phyloP scores from a whole-genome alignment of 2,888 invertebrate genomes.

The Loripinus fragilis region DNA sequence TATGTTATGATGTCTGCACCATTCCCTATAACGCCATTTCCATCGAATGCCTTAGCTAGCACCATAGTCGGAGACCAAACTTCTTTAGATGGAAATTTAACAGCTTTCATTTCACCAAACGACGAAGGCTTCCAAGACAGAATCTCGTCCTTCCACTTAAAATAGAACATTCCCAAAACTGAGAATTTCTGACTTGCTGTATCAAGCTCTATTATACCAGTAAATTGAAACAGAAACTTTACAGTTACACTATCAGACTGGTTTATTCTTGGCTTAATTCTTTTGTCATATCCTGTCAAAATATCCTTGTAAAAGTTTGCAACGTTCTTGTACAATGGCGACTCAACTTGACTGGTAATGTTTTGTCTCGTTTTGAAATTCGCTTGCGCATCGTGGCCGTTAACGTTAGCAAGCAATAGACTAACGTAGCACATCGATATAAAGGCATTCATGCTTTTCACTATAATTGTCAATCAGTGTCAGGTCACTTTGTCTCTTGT shows the following conservation, averaged over 20 bases:
- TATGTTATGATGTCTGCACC: neutral
- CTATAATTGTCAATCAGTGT: too few species aligned
- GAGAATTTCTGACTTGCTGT: neutral
- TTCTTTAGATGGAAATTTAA: neutral
- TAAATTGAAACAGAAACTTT: neutral
- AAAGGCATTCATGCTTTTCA: too few species aligned
- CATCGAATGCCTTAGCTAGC: neutral
- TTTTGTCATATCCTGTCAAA: neutral
- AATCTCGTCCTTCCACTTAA: neutral
- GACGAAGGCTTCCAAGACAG: neutral
- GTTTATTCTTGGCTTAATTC: neutral
- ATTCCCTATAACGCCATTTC: neutral
- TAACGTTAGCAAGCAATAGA: too few species aligned
- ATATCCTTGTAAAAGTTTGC: too few species aligned
- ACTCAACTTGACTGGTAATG: too few species aligned
- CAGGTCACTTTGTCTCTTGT: too few species aligned
- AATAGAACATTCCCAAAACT: neutral
- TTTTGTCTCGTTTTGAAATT: too few species aligned
- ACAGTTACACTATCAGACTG: neutral
- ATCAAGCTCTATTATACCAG: neutral
- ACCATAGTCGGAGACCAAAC: neutral
- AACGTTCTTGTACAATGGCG: too few species aligned
- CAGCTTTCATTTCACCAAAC: neutral
- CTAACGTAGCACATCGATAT: too few species aligned
- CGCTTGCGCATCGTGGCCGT: too few species aligned